Evolutionary conservation across 2,888 invertebrate genomes (phyloP), one percentile per base, ranked within the genome.

Genomic region (Xanthorhoe spadicearia): DNA sequence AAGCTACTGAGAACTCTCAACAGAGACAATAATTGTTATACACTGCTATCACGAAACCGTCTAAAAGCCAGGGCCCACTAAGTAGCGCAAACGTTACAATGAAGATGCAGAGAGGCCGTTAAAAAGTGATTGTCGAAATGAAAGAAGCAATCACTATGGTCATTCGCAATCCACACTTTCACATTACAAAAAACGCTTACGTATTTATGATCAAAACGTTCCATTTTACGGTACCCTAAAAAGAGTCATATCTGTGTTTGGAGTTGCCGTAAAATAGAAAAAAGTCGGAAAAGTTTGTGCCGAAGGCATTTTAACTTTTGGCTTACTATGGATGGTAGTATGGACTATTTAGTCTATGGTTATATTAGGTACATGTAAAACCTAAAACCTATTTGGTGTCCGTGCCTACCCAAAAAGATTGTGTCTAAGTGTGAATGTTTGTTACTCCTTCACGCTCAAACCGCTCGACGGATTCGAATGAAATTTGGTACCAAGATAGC

Each of bases 211-310:
- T 51, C 61, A 54, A 71, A 72, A 68, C 69, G 67, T 71, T 59
- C 17, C 67, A 60, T 66, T 72, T 71, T 66, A 72, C 72, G 59
- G 74, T 70, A 74, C 74, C 70, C 74, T 71, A 70, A 72, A 74
- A 71, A 57, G 52, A 66, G 68, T 64, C 68, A 68, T 66, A 68
- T 68, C 71, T 13, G 67, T 51, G 61, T 56, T 50, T 61, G 64
- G 61, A 23, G 64, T 23, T 50, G 64, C 32, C 7, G 18, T 15
- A 38, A 50, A 48, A 7, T 7, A 0, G 18, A 43, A 50, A 38
- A 67, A 59, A 57, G 60, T 4, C 63, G 63, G 60, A 52, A 13
- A 17, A 2, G 3, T 17, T 17, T n/a, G n/a, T n/a, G n/a, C n/a
- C n/a, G n/a, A n/a, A n/a, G n/a, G n/a, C n/a, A n/a, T n/a, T n/a